Base-by-base conservation (phyloP, 2,113 vertebrate species). In the Poecile atricapillus region DNA sequence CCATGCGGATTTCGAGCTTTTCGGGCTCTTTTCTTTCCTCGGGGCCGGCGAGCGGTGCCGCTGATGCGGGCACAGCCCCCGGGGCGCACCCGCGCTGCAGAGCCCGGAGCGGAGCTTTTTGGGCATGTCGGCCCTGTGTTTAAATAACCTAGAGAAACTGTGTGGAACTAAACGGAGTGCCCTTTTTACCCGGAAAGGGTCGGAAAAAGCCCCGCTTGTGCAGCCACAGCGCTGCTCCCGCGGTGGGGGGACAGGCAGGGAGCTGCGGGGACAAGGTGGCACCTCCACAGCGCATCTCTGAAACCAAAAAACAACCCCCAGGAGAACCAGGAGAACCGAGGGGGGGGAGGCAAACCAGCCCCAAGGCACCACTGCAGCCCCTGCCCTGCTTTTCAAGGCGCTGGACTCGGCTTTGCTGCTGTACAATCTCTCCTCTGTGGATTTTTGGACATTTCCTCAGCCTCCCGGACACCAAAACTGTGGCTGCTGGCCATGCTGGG, bases 61-160 rank as follows among this genome's bases (percentile, higher is more conserved):
- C 9, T 39, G 37, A 39, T 39, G 37, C 37, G 37, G 37, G 37
- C 37, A 39, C 37, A 39, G 37, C 37, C 37, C 37, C 37, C 37
- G 37, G 37, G 37, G 37, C 37, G 37, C 37, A 37, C 37, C 37
- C 5, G 58, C 44, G 74, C 73, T 78, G 60, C 19, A 0, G 25
- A 0, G 0, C 60, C 59, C 6, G 1, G 50, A 91, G 52, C 82
- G 9, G 82, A 83, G 69, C 73, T 89, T 80, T 67, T 30, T 52
- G 94, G 94, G 94, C 92, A 80, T 82, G 73, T 67, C 89, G 77
- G 90, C 63, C 71, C 90, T 11, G 39, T 58, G 75, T 88, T 96
- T 81, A 91, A 89, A 74, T 75, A 75, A 83, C 16, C 2, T 47
- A 60, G 68, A 68, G 81, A 80, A 92, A 93, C 49, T 33, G 31